phyloP scores from a whole-genome alignment of 1,140 invertebrate species.

The Lamellibrachia luymesi region DNA sequence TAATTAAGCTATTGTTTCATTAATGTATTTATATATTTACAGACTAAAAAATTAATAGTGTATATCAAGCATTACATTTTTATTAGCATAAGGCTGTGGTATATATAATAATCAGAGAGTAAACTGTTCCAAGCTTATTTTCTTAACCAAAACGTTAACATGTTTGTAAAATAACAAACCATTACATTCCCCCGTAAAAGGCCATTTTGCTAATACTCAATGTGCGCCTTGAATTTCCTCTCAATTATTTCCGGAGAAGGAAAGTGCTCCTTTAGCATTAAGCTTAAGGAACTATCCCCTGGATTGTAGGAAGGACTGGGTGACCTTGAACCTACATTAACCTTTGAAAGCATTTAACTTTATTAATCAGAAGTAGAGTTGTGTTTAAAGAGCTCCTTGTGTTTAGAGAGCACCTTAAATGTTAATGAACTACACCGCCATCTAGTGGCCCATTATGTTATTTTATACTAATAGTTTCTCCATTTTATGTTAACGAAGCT shows the following conservation, averaged over 20 bases:
- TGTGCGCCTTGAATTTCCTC: background rate
- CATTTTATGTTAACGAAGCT: background rate
- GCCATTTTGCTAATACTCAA: background rate
- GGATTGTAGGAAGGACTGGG: background rate
- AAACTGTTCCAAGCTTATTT: background rate
- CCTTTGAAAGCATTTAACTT: too few species aligned
- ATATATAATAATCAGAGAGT: background rate
- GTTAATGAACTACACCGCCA: too few species aligned
- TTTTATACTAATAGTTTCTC: background rate
- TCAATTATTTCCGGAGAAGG: background rate
- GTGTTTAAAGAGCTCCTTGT: too few species aligned
- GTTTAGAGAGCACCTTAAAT: background rate
- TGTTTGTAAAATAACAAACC: background rate
- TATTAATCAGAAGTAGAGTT: too few species aligned
- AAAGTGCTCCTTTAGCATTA: background rate
- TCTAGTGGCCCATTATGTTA: background rate
- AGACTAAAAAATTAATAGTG: too few species aligned
- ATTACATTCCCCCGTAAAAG: background rate
- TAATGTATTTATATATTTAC: too few species aligned
- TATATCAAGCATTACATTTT: background rate
- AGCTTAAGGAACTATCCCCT: background rate
- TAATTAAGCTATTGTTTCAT: too few species aligned
- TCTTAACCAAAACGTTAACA: background rate
- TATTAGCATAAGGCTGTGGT: background rate
- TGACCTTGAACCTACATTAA: too few species aligned